Percentiles rank a stretch among this genome's conserved stretches.
Conservation (phyloP, 2,113 vertebrate species). For the Anthoscopus minutus region DNA sequence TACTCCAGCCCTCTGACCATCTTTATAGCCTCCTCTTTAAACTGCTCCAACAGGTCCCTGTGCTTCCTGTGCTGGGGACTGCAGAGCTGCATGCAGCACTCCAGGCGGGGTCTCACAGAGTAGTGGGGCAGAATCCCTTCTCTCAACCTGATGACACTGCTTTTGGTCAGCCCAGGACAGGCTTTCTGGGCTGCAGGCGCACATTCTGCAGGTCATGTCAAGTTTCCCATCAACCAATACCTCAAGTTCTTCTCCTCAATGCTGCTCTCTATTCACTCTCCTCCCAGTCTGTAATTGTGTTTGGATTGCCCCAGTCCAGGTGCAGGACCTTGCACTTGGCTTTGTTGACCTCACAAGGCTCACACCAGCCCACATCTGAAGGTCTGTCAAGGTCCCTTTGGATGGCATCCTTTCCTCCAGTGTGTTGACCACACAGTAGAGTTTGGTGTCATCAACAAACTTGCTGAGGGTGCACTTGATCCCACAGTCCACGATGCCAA, state of each 20-base stretch:
- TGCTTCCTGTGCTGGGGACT: too few relatives aligned
- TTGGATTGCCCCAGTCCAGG: not conserved
- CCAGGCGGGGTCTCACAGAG: not conserved
- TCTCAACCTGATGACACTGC: not conserved
- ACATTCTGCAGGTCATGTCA: not conserved
- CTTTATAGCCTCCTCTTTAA: not conserved
- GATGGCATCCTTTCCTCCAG: not conserved
- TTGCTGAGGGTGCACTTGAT: not conserved
- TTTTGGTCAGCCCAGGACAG: not conserved
- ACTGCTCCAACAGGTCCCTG: not conserved
- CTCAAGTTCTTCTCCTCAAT: not conserved
- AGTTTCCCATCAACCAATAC: not conserved
- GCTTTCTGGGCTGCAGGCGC: not conserved
- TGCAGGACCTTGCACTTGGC: not conserved
- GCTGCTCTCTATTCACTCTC: not conserved
- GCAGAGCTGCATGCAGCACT: not conserved
- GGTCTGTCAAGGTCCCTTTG: not conserved
- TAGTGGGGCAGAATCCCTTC: not conserved
- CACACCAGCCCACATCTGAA: not conserved
- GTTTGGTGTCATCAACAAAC: not conserved
- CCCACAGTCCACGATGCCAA: fast-evolving
- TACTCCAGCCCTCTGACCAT: not conserved
- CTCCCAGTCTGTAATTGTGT: not conserved
- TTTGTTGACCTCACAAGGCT: not conserved
- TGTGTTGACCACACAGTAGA: fast-evolving